Evolutionary conservation across 2,797 vertebrate species (phyloP), one percentile per base, ranked within the genome.

Genomic region (Acanthurus tractus): DNA sequence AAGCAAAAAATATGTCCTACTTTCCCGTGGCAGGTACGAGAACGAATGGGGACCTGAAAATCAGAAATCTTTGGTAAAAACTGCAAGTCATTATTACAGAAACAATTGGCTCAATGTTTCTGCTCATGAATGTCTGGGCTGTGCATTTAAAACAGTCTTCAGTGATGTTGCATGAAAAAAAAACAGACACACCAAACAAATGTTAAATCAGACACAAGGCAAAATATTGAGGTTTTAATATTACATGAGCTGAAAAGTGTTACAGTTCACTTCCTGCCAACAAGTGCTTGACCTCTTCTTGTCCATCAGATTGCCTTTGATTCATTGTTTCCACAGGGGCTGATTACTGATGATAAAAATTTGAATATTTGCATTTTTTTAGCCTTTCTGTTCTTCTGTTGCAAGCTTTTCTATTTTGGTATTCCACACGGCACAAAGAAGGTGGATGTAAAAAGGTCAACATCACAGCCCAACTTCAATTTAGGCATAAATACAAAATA

Each of bases 1-100:
- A 82, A 86, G 84, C 70, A 86, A 74, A 29, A 90, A 87, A 78
- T 74, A 81, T 82, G 84, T 81, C 74, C 85, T 83, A 75, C 82
- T 86, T 90, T 81, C n/a, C 61, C 6, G 12, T 56, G 78, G 69
- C 81, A 88, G 77, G 81, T 84, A 52, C 0, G 8, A 10, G 44
- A 55, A 73, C 63, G 66, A 61, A 75, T 68, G 18, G 17, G 29
- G 12, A 72, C 62, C n/a, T 64, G 36, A 29, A 70, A 71, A 83
- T 76, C 10, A 55, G 52, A 79, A 74, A 65, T 62, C 23, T 73
- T 56, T 71, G 69, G 44, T 25, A 49, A 76, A 29, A 83, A 65
- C 42, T 57, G 29, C 7, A 15, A 38, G n/a, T 22, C 52, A 18
- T 74, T 84, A 67, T 67, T 58, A 48, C 9, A 49, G 46, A 46